Evolutionary conservation across 2,113 vertebrate species (phyloP).

Genomic region (Clarias macrocephalus): DNA sequence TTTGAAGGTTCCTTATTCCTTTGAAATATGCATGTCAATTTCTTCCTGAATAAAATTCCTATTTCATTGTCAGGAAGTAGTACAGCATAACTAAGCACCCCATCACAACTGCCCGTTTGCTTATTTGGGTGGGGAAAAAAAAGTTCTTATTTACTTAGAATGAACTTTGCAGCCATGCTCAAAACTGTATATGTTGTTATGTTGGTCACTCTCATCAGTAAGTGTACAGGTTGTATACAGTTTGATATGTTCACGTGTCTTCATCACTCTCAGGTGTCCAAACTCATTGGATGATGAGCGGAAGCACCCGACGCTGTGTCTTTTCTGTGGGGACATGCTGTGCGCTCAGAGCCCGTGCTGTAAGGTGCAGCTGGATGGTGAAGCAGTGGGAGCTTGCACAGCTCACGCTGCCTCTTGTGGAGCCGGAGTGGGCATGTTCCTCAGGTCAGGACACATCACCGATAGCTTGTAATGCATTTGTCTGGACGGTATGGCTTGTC

Average conservation of each 20-base stretch:
- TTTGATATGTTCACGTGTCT: background rate
- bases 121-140: background rate
- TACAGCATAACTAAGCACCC: background rate
- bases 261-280: conserved; percentile 77
- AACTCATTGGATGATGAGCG: conserved; percentile 88
- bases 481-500: background rate
- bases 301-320: conserved; percentile 91
- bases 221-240: background rate
- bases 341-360: conserved; percentile 95
- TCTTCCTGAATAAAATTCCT: background rate
- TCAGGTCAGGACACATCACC: conserved; percentile 74
- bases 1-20: background rate
- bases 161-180: background rate
- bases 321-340: conserved; percentile 91
- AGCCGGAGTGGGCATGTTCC: conserved; percentile 94
- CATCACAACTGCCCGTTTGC: background rate
- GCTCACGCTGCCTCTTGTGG: conserved; percentile 90
- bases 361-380: conserved; percentile 85
- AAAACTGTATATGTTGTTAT: background rate
- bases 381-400: conserved; percentile 90
- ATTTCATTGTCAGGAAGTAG: background rate
- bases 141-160: background rate
- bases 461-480: background rate
- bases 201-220: background rate
- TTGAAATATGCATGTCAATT: background rate